phyloP scores from a whole-genome alignment of 2,888 invertebrate species.

The Drosophila imparisetae region DNA sequence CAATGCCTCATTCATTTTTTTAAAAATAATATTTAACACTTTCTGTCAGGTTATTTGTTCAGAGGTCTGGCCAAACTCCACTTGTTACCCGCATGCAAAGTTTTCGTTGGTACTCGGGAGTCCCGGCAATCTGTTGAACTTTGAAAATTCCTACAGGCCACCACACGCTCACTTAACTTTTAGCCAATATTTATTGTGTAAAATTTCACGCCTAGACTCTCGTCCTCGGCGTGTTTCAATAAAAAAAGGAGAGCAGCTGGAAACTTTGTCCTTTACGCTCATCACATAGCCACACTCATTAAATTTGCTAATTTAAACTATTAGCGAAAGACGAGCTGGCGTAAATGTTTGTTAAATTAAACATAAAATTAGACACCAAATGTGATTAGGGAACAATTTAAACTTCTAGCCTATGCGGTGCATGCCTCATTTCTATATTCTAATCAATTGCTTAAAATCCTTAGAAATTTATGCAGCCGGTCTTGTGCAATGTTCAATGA shows the following conservation, averaged over 20 bases:
- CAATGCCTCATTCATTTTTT: neutral
- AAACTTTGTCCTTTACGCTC: conserved; percentile 71
- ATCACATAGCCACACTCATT: conserved; percentile 64
- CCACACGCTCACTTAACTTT: conserved; percentile 37
- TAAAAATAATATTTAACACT: neutral
- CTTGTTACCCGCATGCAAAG: conserved; percentile 14
- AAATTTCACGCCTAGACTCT: conserved; percentile 69
- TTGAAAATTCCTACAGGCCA: conserved; percentile 25
- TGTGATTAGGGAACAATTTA: conserved; percentile 59
- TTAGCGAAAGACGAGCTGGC: conserved; percentile 40
- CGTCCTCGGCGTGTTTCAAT: conserved; percentile 5
- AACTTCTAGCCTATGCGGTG: conserved; percentile 18
- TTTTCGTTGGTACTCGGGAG: conserved; percentile 9
- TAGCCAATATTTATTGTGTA: conserved; percentile 69
- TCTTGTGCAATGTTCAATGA: neutral
- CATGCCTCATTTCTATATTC: conserved; percentile 19
- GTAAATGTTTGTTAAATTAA: conserved; percentile 59
- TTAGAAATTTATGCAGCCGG: neutral
- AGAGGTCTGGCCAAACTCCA: neutral
- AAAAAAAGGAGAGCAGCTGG: conserved; percentile 17
- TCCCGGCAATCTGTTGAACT: conserved; percentile 4
- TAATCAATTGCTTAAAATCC: conserved; percentile 19
- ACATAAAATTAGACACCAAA: conserved; percentile 57
- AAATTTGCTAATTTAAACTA: conserved; percentile 72
- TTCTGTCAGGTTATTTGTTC: neutral